phyloP scores from a whole-genome alignment of 2,888 invertebrate species.

The Chymomyza fuscimana region DNA sequence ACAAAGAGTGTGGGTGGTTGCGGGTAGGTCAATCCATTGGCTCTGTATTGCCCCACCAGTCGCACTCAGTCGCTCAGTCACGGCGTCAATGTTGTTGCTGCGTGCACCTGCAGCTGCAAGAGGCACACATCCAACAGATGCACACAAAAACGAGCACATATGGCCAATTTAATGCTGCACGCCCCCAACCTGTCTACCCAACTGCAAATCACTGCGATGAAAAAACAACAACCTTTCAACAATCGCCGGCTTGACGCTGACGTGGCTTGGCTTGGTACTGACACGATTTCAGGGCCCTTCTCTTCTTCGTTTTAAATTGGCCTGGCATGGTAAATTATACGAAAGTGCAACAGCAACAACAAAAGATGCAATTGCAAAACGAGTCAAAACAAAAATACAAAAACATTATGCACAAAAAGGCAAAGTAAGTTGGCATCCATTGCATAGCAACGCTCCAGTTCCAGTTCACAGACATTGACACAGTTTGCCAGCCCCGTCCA shows the following conservation, averaged over 20 bases:
- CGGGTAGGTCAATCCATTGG: constrained; percentile 5
- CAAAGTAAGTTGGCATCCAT: constrained; percentile 36
- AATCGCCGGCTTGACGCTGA: constrained; percentile 3
- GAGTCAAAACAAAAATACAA: constrained; percentile 1
- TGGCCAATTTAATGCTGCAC: constrained; percentile 60
- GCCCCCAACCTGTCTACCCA: constrained; percentile 35
- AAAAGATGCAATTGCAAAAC: constrained; percentile 20
- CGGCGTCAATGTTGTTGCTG: neutral
- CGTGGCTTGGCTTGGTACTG: neutral
- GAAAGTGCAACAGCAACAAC: constrained; percentile 49
- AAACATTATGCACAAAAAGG: constrained; percentile 25
- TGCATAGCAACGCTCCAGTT: constrained; percentile 60
- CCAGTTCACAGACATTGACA: constrained; percentile 76
- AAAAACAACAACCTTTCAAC: constrained; percentile 21
- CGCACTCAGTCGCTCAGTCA: constrained; percentile 1
- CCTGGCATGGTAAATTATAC: constrained; percentile 38
- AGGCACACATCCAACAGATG: constrained; percentile 13
- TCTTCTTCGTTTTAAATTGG: constrained; percentile 41
- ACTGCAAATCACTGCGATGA: constrained; percentile 47
- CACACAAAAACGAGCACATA: constrained; percentile 11
- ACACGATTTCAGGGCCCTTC: constrained; percentile 58
- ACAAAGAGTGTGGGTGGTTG: neutral
- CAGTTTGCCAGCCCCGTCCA: constrained; percentile 45
- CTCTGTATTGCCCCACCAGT: neutral
- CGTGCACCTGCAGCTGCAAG: constrained; percentile 22